Base-by-base conservation (phyloP, 2,888 invertebrate species). In the Trachelus tabidus region DNA sequence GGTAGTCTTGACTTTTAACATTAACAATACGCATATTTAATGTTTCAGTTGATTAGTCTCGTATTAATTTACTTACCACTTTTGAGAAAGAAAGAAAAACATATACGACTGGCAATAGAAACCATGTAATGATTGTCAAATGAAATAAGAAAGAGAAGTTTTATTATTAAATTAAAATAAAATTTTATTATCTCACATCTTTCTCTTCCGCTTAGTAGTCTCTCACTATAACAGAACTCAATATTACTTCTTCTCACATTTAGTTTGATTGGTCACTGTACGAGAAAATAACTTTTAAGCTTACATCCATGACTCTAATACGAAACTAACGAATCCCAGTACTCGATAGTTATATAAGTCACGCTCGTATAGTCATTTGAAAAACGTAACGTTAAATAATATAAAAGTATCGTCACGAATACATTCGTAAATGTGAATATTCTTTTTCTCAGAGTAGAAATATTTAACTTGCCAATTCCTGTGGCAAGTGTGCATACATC, bases 141-240 rank as follows among this genome's bases (percentile, higher is more conserved):
- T 23, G 56, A 56, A 56, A 56, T 56, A 56, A 56, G 40, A 40
- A 40, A 33, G 31, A 31, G 71, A 15, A 71, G 71, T 68, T 77
- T 76, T 77, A 83, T 79, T 84, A 82, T 85, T 85, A 86, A 87
- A 87, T 85, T 86, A 86, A 87, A 87, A 86, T 87, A 87, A 82
- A 77, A 81, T 87, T 85, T 85, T 85, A 85, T 87, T 87, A 86
- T 84, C 81, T 87, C 84, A 84, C 83, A 82, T 84, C 56, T 56
- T 56, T 56, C 56, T 40, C 40, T 40, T 15, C 15, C 15, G 23
- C 23, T 56, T 56, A 56, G 23, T 23, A 56, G 56, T 56, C 56
- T 56, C 56, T 56, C 56, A 56, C 77, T 84, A 81, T 81, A 82
- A 84, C 79, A 83, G 83, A 83, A 82, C 82, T 79, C 79, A 81